phyloP scores from a whole-genome alignment of 2,888 invertebrate genomes.

The Cheilosia vulpina region DNA sequence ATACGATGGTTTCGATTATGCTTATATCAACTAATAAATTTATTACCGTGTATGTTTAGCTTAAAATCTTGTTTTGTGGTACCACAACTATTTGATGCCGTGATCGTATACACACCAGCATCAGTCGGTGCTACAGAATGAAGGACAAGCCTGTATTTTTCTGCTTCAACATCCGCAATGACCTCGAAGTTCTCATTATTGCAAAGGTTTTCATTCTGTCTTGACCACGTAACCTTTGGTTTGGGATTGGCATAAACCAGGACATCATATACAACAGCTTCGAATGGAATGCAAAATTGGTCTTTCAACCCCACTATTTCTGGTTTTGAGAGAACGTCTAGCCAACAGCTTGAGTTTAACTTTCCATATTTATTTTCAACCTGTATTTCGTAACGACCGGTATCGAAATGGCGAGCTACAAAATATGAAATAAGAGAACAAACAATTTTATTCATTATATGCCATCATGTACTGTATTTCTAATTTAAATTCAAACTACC shows the following conservation, averaged over 20 bases:
- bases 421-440: conserved; percentile 1
- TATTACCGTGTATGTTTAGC: conserved; percentile 90
- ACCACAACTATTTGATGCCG: conserved; percentile 91
- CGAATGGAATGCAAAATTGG: conserved; percentile 89
- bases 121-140: conserved; percentile 89
- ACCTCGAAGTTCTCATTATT: conserved; percentile 83
- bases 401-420: conserved; percentile 87
- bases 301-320: conserved; percentile 91
- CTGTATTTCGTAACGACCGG: conserved; percentile 91
- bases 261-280: conserved; percentile 91
- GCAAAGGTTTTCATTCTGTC: conserved; percentile 82
- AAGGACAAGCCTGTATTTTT: conserved; percentile 87
- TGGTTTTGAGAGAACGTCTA: conserved; percentile 91
- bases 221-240: conserved; percentile 92
- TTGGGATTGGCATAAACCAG: conserved; percentile 94
- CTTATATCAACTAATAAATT: neutral
- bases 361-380: conserved; percentile 93
- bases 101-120: conserved; percentile 90
- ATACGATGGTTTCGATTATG: neutral
- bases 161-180: conserved; percentile 83
- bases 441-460: neutral
- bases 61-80: conserved; percentile 88
- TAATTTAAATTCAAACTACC: too few relatives aligned
- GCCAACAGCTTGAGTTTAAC: conserved; percentile 88
- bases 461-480: too few relatives aligned